Evolutionary conservation across 2,113 vertebrate genomes (phyloP), one percentile per base, ranked within the genome.

Genomic region (Rhabdornis inornatus): DNA sequence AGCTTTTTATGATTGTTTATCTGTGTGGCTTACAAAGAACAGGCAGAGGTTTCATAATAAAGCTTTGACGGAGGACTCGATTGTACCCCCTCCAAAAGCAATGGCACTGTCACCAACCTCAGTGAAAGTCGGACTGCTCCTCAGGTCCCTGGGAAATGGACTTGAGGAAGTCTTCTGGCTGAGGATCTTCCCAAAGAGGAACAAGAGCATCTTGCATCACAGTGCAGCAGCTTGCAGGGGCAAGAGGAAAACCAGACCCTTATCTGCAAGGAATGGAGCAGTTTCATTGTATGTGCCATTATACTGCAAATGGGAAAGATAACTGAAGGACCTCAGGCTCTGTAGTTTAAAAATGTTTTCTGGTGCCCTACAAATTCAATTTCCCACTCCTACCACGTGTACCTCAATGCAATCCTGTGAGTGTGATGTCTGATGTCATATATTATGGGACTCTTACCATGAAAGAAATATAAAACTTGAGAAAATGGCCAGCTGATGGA

Each of bases 1-100:
- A 60, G 30, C 47, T 70, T 86, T 79, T 82, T 86, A 21, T 37
- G 47, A 37, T 84, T 96, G 55, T 95, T 96, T 97, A 84, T 90
- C 76, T n/a, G 24, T n/a, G 31, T 17, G 52, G 56, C 40, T 68
- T 40, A 45, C 12, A 72, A 83, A 90, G 82, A 57, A 44, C 45
- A 27, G 35, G 66, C 49, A 52, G 57, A 71, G 40, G 28, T 57
- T 86, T 89, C 19, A 3, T 14, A 49, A 47, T 0, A 20, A 74
- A 90, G 53, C 63, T 35, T 75, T 59, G 63, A 9, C 5, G 23
- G 18, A 92, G 64, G 47, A 57, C 7, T 37, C 25, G 47, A 65
- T 66, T 30, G 7, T 44, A 15, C 11, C 11, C 42, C 17, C 8
- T 83, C 39, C 4, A 2, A 94, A 92, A 86, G 47, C 47, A 83